Evolutionary conservation across 1,140 invertebrate genomes (phyloP).

Genomic region (Nephotettix cincticeps): DNA sequence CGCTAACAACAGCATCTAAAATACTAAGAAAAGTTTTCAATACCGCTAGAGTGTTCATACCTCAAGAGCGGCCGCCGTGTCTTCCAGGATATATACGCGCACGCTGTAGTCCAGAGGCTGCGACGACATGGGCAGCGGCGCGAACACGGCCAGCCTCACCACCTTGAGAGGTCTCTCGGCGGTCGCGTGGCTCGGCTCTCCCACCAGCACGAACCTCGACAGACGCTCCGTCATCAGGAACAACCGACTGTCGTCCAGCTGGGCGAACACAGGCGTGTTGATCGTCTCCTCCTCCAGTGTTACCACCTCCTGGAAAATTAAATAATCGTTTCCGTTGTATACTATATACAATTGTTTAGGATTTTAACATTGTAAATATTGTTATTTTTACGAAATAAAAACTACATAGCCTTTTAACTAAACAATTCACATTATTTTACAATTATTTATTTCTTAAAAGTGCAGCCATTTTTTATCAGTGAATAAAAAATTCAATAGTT

Average conservation of each 20-base stretch:
- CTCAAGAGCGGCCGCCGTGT: constrained; percentile 87
- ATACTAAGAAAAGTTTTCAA: no score
- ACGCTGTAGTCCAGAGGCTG: constrained; percentile 72
- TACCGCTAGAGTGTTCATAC: no score
- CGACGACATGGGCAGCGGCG: constrained; percentile 60
- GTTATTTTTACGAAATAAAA: no score
- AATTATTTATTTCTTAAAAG: no score
- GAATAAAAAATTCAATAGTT: no score
- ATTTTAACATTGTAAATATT: no score
- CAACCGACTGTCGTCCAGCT: constrained; percentile 83
- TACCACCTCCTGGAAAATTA: constrained; percentile 69
- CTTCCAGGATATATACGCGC: constrained; percentile 88
- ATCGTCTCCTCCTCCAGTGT: constrained; percentile 93
- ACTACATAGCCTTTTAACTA: no score
- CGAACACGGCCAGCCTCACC: constrained; percentile 84
- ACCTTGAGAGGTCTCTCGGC: constrained; percentile 62
- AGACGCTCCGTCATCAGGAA: constrained; percentile 89
- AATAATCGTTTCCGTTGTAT: no score
- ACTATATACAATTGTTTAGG: no score
- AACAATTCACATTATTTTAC: no score
- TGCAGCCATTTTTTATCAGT: no score
- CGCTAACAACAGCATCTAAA: no score
- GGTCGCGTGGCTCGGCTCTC: constrained; percentile 56
- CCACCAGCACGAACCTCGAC: constrained; percentile 84
- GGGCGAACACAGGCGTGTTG: constrained; percentile 90